Evolutionary conservation across 2,113 vertebrate genomes (phyloP).

Genomic region (Henicopernis longicauda): DNA sequence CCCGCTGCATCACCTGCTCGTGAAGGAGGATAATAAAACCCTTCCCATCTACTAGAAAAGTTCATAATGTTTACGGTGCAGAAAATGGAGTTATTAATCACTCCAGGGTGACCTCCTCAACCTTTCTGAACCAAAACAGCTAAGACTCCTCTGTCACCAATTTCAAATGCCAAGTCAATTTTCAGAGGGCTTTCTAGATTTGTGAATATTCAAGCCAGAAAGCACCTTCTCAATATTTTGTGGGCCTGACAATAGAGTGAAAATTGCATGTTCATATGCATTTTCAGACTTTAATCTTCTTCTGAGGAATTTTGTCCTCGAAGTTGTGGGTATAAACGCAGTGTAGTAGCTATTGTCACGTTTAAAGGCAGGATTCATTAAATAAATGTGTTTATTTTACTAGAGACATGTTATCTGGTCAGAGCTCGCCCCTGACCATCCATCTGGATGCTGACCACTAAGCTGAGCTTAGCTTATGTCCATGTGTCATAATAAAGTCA

Average conservation of each 20-base stretch:
- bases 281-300: neutral
- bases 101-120: neutral
- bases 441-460: neutral
- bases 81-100: neutral
- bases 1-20: neutral
- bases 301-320: neutral
- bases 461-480: neutral
- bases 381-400: neutral
- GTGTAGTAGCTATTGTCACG: neutral
- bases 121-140: neutral
- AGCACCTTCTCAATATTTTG: neutral
- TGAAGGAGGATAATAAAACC: neutral
- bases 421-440: neutral
- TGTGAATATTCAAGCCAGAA: neutral
- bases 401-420: neutral
- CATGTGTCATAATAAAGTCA: neutral
- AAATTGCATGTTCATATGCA: neutral
- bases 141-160: neutral
- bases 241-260: neutral
- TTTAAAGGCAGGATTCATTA: neutral
- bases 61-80: neutral
- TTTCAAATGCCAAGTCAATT: neutral
- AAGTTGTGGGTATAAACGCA: neutral
- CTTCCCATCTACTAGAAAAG: neutral
- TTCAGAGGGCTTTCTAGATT: neutral